Evolutionary conservation across 2,888 invertebrate genomes (phyloP), one percentile per base, ranked within the genome.

Genomic region (Allygus modestus): DNA sequence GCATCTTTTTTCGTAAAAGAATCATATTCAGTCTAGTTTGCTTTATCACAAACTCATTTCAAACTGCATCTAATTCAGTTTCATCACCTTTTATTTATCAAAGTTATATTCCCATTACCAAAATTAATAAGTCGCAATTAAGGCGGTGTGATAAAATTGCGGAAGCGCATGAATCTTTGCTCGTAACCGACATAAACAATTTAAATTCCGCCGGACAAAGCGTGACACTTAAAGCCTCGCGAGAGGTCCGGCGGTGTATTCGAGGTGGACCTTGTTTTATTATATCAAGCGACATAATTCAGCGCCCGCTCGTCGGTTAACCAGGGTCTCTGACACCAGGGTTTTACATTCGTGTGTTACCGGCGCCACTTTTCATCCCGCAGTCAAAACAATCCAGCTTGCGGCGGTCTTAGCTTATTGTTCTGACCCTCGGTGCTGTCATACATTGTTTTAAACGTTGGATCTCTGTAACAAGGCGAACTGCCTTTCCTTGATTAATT

Each of bases 271-370:
- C 69, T 28, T 69, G 69, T 31, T 69, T 69, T 69, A 69, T 69
- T 69, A 69, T 69, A 58, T 58, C 58, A 69, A 69, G 69, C 4
- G 69, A 31, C 69, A 69, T 69, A 69, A 33, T 31, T 69, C 69
- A 69, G 69, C 69, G 58, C 2, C 23, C 2, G 23, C 5, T 2
- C 58, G 58, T 58, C 58, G 58, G 58, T 33, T 69, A 69, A 69
- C 69, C 69, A 23, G 58, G 23, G n/a, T n/a, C 58, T 12, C 23
- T 58, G 58, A 58, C 58, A 23, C n/a, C 58, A 20, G 23, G 58
- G 58, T 7, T 58, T 58, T 51, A 51, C 51, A 51, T 51, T 51
- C 51, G 51, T 51, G 51, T 51, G 51, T 51, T 51, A 51, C 51
- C 51, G 51, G 51, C 12, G 12, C 51, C 51, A 58, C 58, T 58